phyloP scores from a whole-genome alignment of 2,888 invertebrate species.

The Aquatica leii region DNA sequence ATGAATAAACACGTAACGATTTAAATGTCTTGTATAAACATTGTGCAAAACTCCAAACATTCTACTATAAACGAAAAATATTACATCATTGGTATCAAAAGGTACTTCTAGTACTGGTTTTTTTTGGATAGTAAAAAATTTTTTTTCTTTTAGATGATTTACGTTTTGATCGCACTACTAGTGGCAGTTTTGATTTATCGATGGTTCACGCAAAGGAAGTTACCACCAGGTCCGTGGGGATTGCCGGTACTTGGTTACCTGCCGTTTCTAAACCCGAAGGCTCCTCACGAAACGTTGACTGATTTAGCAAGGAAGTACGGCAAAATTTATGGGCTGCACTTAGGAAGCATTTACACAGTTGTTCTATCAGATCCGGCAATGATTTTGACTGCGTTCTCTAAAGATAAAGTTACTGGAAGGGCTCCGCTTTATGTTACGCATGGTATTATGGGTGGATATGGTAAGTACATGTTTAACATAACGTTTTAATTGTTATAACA shows the following conservation, averaged over 20 bases:
- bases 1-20: too few relatives aligned
- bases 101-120: too few relatives aligned
- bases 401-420: constrained; percentile 76
- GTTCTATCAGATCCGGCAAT: constrained; percentile 78
- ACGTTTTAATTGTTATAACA: too few relatives aligned
- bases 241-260: constrained; percentile 82
- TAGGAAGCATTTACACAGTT: constrained; percentile 81
- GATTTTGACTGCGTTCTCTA: constrained; percentile 76
- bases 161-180: constrained; percentile 32
- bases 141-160: constrained; percentile 46
- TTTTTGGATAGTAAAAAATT: too few relatives aligned
- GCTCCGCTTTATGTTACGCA: constrained; percentile 86
- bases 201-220: constrained; percentile 25
- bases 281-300: constrained; percentile 78
- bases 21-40: too few relatives aligned
- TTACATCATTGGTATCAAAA: too few relatives aligned
- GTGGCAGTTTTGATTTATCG: constrained; percentile 23
- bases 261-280: constrained; percentile 72
- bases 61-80: too few relatives aligned
- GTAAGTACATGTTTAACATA: constrained; percentile 71
- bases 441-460: constrained; percentile 87
- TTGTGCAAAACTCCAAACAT: too few relatives aligned
- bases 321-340: constrained; percentile 73
- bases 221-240: constrained; percentile 82
- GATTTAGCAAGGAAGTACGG: constrained; percentile 75